Evolutionary conservation across 2,888 invertebrate genomes (phyloP).

Genomic region (Agrochola litura): DNA sequence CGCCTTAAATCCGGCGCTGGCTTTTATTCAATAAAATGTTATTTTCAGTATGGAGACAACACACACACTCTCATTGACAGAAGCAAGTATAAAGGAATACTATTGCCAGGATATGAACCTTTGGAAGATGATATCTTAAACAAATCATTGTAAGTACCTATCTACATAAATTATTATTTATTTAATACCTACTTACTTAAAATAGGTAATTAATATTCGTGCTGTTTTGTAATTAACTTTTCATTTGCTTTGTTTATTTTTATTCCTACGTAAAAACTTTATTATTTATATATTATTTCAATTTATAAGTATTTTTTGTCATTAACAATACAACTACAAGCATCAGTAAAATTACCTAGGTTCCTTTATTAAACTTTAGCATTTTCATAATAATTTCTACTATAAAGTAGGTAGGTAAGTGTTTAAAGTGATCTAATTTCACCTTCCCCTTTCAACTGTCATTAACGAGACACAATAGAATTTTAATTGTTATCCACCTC

Average conservation of each 20-base stretch:
- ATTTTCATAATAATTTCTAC: background rate
- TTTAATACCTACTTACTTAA: background rate
- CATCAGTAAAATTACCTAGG: background rate
- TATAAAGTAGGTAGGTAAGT: background rate
- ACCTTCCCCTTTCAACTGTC: too few relatives aligned
- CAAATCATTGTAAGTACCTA: conserved; percentile 89
- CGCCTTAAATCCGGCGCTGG: too few relatives aligned
- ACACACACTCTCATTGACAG: conserved; percentile 98
- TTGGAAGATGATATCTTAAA: conserved; percentile 90
- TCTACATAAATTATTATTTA: background rate
- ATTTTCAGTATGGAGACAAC: conserved; percentile 97
- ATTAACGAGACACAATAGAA: too few relatives aligned
- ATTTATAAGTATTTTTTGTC: too few relatives aligned
- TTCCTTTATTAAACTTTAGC: background rate
- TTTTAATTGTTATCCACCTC: too few relatives aligned
- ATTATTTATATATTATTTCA: too few relatives aligned
- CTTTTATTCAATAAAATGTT: conserved; percentile 26
- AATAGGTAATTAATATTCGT: background rate
- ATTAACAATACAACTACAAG: too few relatives aligned
- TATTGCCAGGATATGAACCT: conserved; percentile 95
- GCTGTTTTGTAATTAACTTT: background rate
- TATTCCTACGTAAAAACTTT: too few relatives aligned
- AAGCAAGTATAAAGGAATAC: conserved; percentile 94
- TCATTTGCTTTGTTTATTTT: too few relatives aligned
- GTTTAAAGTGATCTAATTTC: background rate